These are phyloP conservation scores for Papilio elwesi DNA, from an alignment of 2,888 invertebrate species.

Conservation along the genomic window DNA sequence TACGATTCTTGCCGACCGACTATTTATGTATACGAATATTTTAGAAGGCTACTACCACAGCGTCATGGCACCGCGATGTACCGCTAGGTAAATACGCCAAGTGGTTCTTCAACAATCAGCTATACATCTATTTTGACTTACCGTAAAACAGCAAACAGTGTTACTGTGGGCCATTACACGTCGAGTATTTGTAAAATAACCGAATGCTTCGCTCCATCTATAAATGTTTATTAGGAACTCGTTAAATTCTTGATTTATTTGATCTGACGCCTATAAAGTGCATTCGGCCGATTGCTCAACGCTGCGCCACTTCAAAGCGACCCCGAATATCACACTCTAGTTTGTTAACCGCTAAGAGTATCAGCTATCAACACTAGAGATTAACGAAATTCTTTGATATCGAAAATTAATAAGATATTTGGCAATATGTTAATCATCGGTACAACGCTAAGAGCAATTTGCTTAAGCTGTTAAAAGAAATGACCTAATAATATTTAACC, in stretches of 20 bases:
- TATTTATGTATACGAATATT: conserved; percentile 67
- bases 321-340: conserved; percentile 25
- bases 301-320: conserved; percentile 59
- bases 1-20: conserved; percentile 58
- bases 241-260: conserved; percentile 77
- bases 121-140: conserved; percentile 63
- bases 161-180: conserved; percentile 75
- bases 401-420: conserved; percentile 15
- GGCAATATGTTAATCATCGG: conserved; percentile 18
- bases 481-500: conserved; percentile 1
- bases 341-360: conserved; percentile 20
- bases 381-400: conserved; percentile 28
- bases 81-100: conserved; percentile 72
- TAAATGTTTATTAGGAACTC: conserved; percentile 76
- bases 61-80: conserved; percentile 55
- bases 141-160: conserved; percentile 70
- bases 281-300: conserved; percentile 68
- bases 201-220: conserved; percentile 64
- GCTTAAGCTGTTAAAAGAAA: background rate
- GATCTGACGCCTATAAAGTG: conserved; percentile 63
- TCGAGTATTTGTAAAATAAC: conserved; percentile 79
- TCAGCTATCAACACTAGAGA: conserved; percentile 14
- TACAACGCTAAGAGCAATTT: conserved; percentile 1
- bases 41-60: conserved; percentile 65
- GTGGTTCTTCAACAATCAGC: conserved; percentile 63